Base-by-base conservation (phyloP, 37 sponge, comb jelly and placozoan species). In the Crambe crambe region DNA sequence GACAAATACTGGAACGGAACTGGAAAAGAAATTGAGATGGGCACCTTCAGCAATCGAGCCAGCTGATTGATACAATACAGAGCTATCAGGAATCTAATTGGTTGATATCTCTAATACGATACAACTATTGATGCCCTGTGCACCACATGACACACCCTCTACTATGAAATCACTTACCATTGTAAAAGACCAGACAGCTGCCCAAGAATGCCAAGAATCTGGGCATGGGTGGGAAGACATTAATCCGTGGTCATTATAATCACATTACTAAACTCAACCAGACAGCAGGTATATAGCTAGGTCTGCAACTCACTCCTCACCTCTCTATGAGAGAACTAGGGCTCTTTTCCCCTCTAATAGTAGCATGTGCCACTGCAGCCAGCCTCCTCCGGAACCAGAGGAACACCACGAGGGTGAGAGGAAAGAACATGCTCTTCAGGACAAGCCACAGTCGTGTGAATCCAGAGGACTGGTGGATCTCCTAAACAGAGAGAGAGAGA, bases 401-500 rank as follows among this genome's bases (percentile, higher is more conserved):
- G 0, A 72, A 34, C 18, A 41, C 30, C 6, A 56, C 37, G 1
- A 42, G 12, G 38, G 78, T 61, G 32, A 92, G 12, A 35, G 85
- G 85, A 43, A 84, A 84, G 61, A 92, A 44, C 30, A 74, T 27
- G 12, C 56, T 56, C 81, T 92, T 92, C 37, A 92, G 39, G 3
- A 41, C n/a, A 44, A 84, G 67, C 89, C 88, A 92, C 39, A 83
- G 34, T n/a, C 76, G 26, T 23, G 92, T 92, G 81, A 92, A 92
- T 1, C 63, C 72, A 23, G 26, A 25, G 23, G 68, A 72, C 25
- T 92, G 92, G 57, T 92, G 92, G 38, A 92, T 63, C 78, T 87
- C 92, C 92, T 92, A 75, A 9, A 43, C n/a, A 2, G 40, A 2
- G 41, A 26, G 30, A 3, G 63, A 40, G 25, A 22, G 35, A 30